Base-by-base conservation (phyloP, 2,113 vertebrate genomes). In the Psettodes erumei region DNA sequence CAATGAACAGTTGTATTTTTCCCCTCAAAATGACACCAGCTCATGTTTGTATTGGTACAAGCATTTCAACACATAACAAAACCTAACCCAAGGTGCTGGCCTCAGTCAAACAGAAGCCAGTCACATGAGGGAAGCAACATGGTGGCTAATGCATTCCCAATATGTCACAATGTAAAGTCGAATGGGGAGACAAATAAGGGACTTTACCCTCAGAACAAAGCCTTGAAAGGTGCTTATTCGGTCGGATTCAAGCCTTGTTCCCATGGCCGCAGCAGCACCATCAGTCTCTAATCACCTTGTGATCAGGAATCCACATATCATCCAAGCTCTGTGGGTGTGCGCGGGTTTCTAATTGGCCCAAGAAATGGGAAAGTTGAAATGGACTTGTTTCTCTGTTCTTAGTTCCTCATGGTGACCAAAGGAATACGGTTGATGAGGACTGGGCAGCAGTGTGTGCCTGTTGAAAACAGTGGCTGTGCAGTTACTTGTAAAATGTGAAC, bases 301-400 rank as follows among this genome's bases (percentile, higher is more conserved):
- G 35, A 65, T 82, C 54, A 77, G 19, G 54, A 76, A 58, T 74
- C 67, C 43, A 55, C 56, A 74, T 38, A 56, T 80, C 19, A 70
- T 54, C 37, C 56, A 32, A 30, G 50, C 51, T 50, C 16, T 48
- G 75, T 83, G 77, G 62, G 83, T 23, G 19, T 51, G 51, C 8
- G 7, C 61, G 16, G 58, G 75, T 27, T 47, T 76, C 19, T 74
- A 69, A 82, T 70, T 84, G 83, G 75, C 68, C 2, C n/a, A 53
- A 37, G 60, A 78, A 70, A 55, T 10, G 3, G 25, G 9, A 76
- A 25, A 28, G n/a, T 75, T 43, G 9, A 65, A 79, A 65, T 23
- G 2, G 23, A 27, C 18, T 51, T 79, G 63, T 60, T 45, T 50
- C n/a, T 72, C n/a, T 73, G 48, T 43, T 78, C 51, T 28, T 23